phyloP scores from a whole-genome alignment of 1,140 invertebrate genomes.

The Venustaconcha ellipsiformis region DNA sequence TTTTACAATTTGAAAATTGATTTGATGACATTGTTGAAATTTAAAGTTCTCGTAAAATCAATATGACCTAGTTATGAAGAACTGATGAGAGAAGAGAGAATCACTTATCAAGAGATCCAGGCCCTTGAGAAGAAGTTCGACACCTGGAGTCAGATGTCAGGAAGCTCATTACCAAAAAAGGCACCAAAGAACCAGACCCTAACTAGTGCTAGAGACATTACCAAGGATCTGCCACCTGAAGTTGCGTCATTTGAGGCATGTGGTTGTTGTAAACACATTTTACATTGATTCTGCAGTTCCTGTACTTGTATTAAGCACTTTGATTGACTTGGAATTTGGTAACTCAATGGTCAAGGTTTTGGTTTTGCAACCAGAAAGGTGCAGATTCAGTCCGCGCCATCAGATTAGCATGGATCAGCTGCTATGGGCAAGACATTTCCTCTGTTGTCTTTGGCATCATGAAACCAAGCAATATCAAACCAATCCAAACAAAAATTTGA shows the following conservation, averaged over 20 bases:
- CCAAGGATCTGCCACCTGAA: constrained; percentile 65
- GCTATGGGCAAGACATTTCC: too few relatives aligned
- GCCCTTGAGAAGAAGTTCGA: constrained; percentile 66
- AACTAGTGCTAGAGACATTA: constrained; percentile 55
- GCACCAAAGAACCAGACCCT: constrained; percentile 22
- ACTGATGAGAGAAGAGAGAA: constrained; percentile 59
- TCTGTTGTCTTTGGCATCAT: too few relatives aligned
- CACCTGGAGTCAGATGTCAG: constrained; percentile 50
- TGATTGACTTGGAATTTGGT: neutral
- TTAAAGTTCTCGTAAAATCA: neutral
- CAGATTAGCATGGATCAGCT: too few relatives aligned
- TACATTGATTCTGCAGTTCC: neutral
- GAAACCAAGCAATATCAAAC: too few relatives aligned
- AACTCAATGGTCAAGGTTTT: neutral
- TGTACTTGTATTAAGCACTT: neutral
- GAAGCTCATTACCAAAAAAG: constrained; percentile 7
- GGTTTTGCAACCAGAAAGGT: neutral
- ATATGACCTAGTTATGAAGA: constrained; percentile 61
- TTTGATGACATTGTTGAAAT: neutral
- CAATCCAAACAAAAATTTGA: too few relatives aligned
- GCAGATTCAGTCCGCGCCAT: neutral
- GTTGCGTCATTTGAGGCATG: constrained; percentile 66
- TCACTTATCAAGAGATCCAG: constrained; percentile 57
- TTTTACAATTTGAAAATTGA: neutral
- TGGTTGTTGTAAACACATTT: neutral